Evolutionary conservation across 2,797 vertebrate species (phyloP).

Genomic region (Rhabdomys pumilio): DNA sequence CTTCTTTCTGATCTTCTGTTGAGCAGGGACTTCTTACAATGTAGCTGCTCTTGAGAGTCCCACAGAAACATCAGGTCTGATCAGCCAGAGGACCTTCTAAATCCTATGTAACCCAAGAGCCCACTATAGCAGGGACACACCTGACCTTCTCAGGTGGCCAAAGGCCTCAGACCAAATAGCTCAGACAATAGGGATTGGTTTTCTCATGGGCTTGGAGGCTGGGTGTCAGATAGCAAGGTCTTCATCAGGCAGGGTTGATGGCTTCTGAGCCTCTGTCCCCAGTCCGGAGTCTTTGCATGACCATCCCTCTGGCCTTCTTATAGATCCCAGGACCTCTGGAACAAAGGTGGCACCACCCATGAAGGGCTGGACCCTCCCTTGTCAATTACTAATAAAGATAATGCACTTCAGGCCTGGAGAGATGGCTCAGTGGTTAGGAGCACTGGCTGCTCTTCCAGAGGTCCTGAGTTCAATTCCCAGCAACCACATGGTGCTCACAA

Average conservation of each 20-base stretch:
- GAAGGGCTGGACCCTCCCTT: not conserved
- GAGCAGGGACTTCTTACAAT: not conserved
- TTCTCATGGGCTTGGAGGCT: not conserved
- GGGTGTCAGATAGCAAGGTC: not conserved
- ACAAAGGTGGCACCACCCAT: not conserved
- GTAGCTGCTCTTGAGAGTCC: not conserved
- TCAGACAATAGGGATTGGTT: not conserved
- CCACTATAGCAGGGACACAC: rapidly evolving
- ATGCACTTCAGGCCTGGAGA: not conserved
- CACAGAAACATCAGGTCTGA: not conserved
- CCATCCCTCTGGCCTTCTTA: not conserved
- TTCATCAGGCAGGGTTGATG: not conserved
- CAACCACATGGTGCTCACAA: not conserved
- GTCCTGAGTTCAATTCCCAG: not conserved
- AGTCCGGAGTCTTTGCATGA: not conserved
- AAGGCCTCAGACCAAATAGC: not conserved
- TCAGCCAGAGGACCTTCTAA: not conserved
- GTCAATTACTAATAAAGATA: not conserved
- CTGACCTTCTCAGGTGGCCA: not conserved
- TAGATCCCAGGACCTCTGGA: not conserved
- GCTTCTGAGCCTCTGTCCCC: not conserved
- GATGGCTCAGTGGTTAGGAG: not conserved
- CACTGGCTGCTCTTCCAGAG: not conserved
- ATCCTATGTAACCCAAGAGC: not conserved
- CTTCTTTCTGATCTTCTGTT: not conserved